Base-by-base conservation (phyloP, 2,797 vertebrate genomes). In the Yasuhikotakia modesta region DNA sequence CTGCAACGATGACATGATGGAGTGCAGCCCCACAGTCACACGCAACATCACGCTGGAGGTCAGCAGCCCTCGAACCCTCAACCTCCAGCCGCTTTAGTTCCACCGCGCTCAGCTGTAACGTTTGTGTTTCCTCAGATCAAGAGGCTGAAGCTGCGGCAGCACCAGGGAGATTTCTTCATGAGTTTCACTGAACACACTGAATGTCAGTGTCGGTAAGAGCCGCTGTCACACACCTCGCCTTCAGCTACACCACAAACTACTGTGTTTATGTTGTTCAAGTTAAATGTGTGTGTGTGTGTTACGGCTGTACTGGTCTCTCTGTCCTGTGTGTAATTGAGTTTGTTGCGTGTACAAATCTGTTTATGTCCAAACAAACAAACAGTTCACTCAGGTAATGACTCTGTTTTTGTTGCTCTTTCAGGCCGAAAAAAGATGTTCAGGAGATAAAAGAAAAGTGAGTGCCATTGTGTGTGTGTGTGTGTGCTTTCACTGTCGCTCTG, bases 151-250 rank as follows among this genome's bases (percentile, higher is more conserved):
- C 94, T 90, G 84, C 92, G 91, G 84, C 93, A 90, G 83, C 90
- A 94, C 89, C 92, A 96, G 88, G 94, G 94, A 85, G 93, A 96
- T 89, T 90, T 93, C 82, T 94, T 92, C 85, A 96, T 97, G 96
- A 98, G 95, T 92, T 99, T 99, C 89, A 93, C 95, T 90, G 96
- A 99, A 91, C 98, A 99, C 91, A 95, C 88, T 91, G 94, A 92
- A 91, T 99, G 98, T 92, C 95, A 96, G 90, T 99, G 98, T 96
- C 98, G 98, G 98, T 99, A 95, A 96, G 95, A 91, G 88, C 11
- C 19, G n/a, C n/a, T n/a, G n/a, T 12, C 66, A 24, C 21, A 13
- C 21, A 4, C 21, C 22, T 11, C n/a, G n/a, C n/a, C n/a, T n/a
- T n/a, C n/a, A n/a, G n/a, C n/a, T n/a, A n/a, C n/a, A n/a, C n/a